These are phyloP conservation scores for Diplazon laetatorius DNA, from an alignment of 2,888 invertebrate species.

Conservation along the genomic window DNA sequence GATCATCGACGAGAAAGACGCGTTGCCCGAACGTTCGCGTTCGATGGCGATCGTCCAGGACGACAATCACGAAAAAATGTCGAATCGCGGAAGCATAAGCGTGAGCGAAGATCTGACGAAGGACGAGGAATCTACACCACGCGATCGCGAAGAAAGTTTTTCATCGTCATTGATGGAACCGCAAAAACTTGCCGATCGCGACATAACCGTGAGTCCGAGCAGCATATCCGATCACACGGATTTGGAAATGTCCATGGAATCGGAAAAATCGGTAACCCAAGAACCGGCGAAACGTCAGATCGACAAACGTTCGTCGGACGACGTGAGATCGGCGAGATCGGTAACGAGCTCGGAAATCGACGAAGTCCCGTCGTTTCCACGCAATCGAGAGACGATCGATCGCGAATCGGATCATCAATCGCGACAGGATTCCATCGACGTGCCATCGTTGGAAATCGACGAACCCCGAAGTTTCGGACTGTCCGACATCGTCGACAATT, in stretches of 20 bases:
- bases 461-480: conserved; percentile 63
- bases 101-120: conserved; percentile 78
- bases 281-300: conserved; percentile 75
- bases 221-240: conserved; percentile 79
- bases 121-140: conserved; percentile 76
- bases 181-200: conserved; percentile 72
- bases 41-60: conserved; percentile 61
- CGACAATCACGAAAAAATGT: conserved; percentile 70
- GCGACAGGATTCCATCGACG: conserved; percentile 77
- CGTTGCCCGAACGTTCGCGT: conserved; percentile 38
- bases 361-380: no score
- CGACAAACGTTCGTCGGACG: conserved; percentile 67
- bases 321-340: no score
- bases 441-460: conserved; percentile 77
- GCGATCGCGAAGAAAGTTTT: conserved; percentile 74
- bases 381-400: conserved; percentile 76
- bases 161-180: conserved; percentile 72
- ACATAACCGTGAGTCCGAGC: conserved; percentile 78
- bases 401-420: conserved; percentile 70
- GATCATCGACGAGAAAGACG: conserved; percentile 62
- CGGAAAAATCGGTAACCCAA: conserved; percentile 62
- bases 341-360: conserved; percentile 68
- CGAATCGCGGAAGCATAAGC: conserved; percentile 74
- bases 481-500: conserved; percentile 14
- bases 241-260: conserved; percentile 74